Conservation (phyloP, 2,113 vertebrate species). For the Cinclus cinclus region DNA sequence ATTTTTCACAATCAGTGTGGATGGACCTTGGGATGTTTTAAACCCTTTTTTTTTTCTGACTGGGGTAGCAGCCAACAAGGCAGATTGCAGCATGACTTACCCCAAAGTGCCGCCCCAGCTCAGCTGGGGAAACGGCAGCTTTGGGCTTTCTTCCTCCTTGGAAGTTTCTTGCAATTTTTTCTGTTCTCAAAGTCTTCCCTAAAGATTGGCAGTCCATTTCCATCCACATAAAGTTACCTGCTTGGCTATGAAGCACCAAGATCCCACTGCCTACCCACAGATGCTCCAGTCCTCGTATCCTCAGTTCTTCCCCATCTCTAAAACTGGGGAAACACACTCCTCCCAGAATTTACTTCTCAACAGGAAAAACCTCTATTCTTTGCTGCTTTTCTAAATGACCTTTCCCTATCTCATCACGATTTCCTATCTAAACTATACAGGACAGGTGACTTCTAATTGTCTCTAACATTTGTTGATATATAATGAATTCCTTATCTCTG, state of each 20-base stretch:
- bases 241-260: not conserved
- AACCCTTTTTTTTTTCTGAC: not conserved
- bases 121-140: not conserved
- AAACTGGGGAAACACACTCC: not conserved
- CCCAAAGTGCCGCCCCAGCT: not conserved
- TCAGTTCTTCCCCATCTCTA: not conserved
- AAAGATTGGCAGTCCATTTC: not conserved
- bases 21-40: not conserved
- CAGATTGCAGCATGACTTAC: not conserved
- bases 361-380: not conserved
- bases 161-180: not conserved
- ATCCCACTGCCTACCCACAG: not conserved
- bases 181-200: not conserved
- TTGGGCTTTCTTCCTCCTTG: not conserved
- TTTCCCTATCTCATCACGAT: not conserved
- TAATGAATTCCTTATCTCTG: not conserved
- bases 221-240: not conserved
- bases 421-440: not conserved
- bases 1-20: rapidly evolving
- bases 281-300: not conserved
- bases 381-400: not conserved
- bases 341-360: not conserved
- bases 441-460: not conserved
- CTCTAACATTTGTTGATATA: not conserved
- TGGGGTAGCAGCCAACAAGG: not conserved